phyloP scores from a whole-genome alignment of 92 coral and sea anemone genomes.

The Plumapathes pennacea region DNA sequence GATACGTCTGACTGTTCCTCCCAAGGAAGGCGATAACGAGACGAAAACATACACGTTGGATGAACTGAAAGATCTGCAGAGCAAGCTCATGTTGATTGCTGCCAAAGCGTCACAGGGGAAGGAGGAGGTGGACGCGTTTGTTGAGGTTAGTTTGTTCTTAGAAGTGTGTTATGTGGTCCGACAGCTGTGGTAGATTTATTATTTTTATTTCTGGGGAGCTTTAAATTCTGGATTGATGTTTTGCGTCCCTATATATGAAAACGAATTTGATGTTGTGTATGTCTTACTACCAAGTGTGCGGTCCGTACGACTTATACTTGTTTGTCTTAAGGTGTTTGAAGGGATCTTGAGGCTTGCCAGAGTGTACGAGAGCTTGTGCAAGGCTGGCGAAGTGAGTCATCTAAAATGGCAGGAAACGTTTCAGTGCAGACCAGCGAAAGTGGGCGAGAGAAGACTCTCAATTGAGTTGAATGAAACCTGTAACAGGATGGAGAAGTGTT shows the following conservation, averaged over 20 bases:
- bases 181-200: no score
- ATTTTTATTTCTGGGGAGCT: neutral
- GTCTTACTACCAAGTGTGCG: no score
- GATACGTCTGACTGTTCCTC: slow-evolving; percentile 41
- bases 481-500: slow-evolving; percentile 48
- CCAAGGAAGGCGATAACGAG: slow-evolving; percentile 21
- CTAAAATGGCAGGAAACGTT: slow-evolving; percentile 66
- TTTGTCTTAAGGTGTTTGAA: slow-evolving; percentile 38
- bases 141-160: slow-evolving; percentile 43
- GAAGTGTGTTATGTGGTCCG: neutral
- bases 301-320: no score
- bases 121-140: slow-evolving; percentile 78
- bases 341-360: slow-evolving; percentile 53
- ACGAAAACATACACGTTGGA: slow-evolving; percentile 54
- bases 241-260: no score
- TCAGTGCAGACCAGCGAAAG: slow-evolving; percentile 36
- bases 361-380: slow-evolving; percentile 61
- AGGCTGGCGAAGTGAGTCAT: slow-evolving; percentile 80
- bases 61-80: slow-evolving; percentile 82
- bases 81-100: slow-evolving; percentile 92
- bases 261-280: no score
- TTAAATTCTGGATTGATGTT: no score
- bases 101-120: slow-evolving; percentile 74
- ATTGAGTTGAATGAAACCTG: slow-evolving; percentile 28
- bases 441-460: slow-evolving; percentile 1